These are phyloP conservation scores for Epinephelus malabaricus DNA, from an alignment of 2,797 vertebrate species.

Conservation along the genomic window DNA sequence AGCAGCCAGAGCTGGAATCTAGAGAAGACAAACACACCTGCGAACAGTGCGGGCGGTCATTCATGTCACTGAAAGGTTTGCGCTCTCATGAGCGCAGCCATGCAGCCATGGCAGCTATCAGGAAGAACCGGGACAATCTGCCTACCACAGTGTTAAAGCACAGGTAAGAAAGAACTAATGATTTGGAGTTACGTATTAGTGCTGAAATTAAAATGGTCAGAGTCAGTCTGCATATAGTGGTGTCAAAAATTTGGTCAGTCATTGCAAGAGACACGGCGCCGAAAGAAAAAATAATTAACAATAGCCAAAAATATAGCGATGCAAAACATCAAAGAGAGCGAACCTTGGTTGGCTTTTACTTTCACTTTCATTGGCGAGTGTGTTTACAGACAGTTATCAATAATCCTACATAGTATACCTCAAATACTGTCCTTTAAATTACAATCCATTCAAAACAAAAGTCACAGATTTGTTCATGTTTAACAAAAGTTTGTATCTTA, in stretches of 20 bases:
- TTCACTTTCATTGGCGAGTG: no score
- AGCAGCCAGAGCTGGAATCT: conserved; percentile 50
- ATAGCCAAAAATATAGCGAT: no score
- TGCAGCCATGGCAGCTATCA: conserved; percentile 89
- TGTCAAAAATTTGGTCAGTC: neutral
- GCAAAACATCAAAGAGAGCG: no score
- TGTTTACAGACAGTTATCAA: no score
- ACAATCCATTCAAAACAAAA: neutral
- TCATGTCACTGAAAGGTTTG: conserved; percentile 92
- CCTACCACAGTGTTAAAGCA: conserved; percentile 86
- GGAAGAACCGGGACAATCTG: conserved; percentile 84
- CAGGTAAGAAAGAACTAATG: conserved; percentile 85
- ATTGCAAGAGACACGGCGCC: neutral
- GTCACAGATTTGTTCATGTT: neutral
- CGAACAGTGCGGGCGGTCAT: conserved; percentile 87
- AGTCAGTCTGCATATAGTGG: neutral
- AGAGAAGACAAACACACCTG: conserved; percentile 82
- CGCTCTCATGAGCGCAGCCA: conserved; percentile 93
- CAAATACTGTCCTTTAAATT: neutral
- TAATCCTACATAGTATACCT: no score
- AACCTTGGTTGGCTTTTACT: no score
- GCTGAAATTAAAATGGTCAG: neutral
- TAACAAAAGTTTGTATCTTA: no score
- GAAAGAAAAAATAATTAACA: no score
- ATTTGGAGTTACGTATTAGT: neutral